Evolutionary conservation across 1,140 invertebrate genomes (phyloP), one percentile per base, ranked within the genome.

Genomic region (Wasmannia auropunctata): DNA sequence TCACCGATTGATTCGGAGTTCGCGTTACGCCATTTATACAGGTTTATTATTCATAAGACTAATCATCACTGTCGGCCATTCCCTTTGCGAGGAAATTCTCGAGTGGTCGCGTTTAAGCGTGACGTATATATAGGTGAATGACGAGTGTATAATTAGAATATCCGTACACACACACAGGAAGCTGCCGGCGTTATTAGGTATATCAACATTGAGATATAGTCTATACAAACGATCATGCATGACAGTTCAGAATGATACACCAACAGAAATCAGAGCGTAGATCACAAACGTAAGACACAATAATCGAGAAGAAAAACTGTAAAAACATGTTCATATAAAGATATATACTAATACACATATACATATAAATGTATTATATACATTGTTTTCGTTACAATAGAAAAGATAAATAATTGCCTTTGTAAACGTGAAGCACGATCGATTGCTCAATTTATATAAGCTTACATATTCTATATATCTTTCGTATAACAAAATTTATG

Each of bases 81-180:
- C 46, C 40, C 77, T 83, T 83, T 72, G 67, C 54, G 79, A 74
- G 65, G 51, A 72, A 72, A 83, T 83, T 72, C 67, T 83, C 79
- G 77, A 80, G 62, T 69, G 77, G 22, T 83, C 37, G 37, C 79
- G 51, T 83, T 83, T 46, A 34, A 83, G 25, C 79, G 31, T 16
- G 79, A 83, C 51, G 25, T 31, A 49, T n/a, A 43, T 72, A 28
- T 37, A 58, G 34, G 25, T 81, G 67, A 58, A 83, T 83, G 79
- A 83, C 51, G 51, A 83, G 37, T 83, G 37, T 58, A 83, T 83
- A 83, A 83, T 83, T 83, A 83, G 79, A 83, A 60, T 83, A 81
- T 81, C 65, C 51, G 22, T 25, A 14, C 31, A 49, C 75, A 80
- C n/a, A 58, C 75, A 80, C n/a, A 58, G 79, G 34, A 72, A 72